These are phyloP conservation scores for Drosophila saltans DNA, from an alignment of 1,140 invertebrate genomes.

Conservation along the genomic window DNA sequence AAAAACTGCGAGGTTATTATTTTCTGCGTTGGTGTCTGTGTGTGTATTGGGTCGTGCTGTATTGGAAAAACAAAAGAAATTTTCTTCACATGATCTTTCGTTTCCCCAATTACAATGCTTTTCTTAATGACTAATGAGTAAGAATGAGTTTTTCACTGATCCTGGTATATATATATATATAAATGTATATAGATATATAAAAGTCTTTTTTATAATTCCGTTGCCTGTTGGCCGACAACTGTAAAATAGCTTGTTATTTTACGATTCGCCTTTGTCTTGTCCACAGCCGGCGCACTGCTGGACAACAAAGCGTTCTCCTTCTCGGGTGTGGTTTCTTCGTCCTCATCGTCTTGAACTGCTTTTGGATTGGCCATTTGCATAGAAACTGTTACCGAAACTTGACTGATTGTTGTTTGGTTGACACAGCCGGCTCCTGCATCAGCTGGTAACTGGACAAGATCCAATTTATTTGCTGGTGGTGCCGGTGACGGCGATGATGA, in stretches of 20 bases:
- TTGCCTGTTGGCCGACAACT: slow-evolving; percentile 72
- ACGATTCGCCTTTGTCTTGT: slow-evolving; percentile 66
- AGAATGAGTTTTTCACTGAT: slow-evolving; percentile 34
- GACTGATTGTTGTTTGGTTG: slow-evolving; percentile 27
- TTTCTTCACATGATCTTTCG: slow-evolving; percentile 12
- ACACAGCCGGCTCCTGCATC: slow-evolving; percentile 61
- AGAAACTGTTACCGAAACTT: slow-evolving; percentile 74
- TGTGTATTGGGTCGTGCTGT: not conserved
- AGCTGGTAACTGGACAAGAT: slow-evolving; percentile 35
- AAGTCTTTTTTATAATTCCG: slow-evolving; percentile 77
- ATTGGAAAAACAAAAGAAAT: not conserved
- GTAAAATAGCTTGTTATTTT: slow-evolving; percentile 79
- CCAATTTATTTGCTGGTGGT: not conserved
- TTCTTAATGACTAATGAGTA: slow-evolving; percentile 69
- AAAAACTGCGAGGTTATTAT: slow-evolving; percentile 59
- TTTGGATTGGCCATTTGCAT: slow-evolving; percentile 65
- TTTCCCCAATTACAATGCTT: slow-evolving; percentile 64
- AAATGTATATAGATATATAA: not conserved
- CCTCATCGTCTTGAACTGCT: slow-evolving; percentile 31
- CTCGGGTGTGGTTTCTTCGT: slow-evolving; percentile 57
- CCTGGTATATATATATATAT: slow-evolving; percentile 6
- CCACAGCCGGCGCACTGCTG: slow-evolving; percentile 30
- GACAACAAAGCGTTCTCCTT: slow-evolving; percentile 67
- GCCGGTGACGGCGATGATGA: not conserved
- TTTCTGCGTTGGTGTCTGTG: not conserved